These are phyloP conservation scores for Tauraco erythrolophus DNA, from an alignment of 2,113 vertebrate species.

Conservation along the genomic window DNA sequence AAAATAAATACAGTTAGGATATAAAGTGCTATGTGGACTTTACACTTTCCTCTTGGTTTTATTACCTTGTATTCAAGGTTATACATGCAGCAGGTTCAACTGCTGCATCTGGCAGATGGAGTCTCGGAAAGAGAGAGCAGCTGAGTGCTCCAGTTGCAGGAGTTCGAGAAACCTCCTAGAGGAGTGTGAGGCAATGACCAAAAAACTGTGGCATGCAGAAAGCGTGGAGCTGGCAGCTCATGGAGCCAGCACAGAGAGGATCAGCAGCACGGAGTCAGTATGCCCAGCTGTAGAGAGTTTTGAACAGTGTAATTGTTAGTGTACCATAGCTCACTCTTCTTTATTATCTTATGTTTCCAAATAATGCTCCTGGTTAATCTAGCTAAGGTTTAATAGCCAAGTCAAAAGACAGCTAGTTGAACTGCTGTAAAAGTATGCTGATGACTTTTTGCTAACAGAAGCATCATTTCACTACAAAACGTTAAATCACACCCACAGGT, in stretches of 20 bases:
- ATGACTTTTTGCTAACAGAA: not conserved
- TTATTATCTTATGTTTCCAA: not conserved
- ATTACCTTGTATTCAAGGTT: not conserved
- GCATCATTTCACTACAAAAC: not conserved
- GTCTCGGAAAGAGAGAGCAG: not conserved
- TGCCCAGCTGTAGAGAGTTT: not conserved
- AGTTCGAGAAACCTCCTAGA: not conserved
- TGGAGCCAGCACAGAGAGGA: not conserved
- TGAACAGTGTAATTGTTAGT: not conserved
- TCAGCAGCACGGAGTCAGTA: not conserved
- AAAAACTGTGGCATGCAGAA: not conserved
- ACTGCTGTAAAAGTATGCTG: not conserved
- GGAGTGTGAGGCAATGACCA: not conserved
- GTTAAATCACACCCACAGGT: constrained; percentile 21
- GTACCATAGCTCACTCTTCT: not conserved
- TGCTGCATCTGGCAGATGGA: not conserved
- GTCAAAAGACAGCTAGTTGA: constrained; percentile 9
- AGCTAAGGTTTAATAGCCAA: not conserved
- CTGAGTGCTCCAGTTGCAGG: not conserved
- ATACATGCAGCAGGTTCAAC: not conserved
- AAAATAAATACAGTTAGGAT: not conserved
- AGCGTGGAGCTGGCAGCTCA: not conserved
- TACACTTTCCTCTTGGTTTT: not conserved
- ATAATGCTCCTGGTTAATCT: not conserved
- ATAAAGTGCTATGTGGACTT: not conserved